Evolutionary conservation across 2,113 vertebrate species (phyloP).

Genomic region (Myotis davidii): DNA sequence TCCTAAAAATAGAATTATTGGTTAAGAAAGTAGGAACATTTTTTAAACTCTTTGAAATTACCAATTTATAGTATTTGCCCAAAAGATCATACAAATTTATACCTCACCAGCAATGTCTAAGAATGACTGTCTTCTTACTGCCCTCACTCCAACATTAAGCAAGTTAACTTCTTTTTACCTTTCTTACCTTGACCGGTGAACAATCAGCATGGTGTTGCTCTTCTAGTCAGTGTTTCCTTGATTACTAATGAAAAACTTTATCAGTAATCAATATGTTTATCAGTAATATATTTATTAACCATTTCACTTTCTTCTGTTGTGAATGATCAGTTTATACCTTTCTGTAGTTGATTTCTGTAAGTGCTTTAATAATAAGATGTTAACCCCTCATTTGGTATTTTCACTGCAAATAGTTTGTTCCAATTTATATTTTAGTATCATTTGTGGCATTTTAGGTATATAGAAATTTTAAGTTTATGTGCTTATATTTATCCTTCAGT

Average conservation of each 20-base stretch:
- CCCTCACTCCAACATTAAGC: background rate
- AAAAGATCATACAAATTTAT: background rate
- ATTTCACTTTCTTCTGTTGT: background rate
- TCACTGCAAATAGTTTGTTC: constrained; percentile 8
- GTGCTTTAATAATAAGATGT: constrained; percentile 1
- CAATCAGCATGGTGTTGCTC: background rate
- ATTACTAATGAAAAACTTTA: background rate
- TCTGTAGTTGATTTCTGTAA: constrained; percentile 41
- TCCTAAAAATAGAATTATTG: background rate
- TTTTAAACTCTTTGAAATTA: constrained; percentile 36
- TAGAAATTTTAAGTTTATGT: background rate
- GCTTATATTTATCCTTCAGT: background rate
- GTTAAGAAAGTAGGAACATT: background rate
- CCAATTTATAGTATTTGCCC: background rate
- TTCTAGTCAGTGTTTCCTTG: constrained; percentile 1
- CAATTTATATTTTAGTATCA: background rate
- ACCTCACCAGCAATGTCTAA: background rate
- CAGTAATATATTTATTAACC: constrained; percentile 12
- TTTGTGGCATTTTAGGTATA: constrained; percentile 19
- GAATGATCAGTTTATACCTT: background rate
- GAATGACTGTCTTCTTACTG: background rate
- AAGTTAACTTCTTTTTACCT: background rate
- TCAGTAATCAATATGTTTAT: background rate
- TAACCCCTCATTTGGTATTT: constrained; percentile 18
- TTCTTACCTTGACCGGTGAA: constrained; percentile 24